Percentiles rank a stretch among this genome's conserved stretches.
These are phyloP conservation scores for Clarias fuscus DNA, from an alignment of 2,797 vertebrate species.

Conservation along the genomic window DNA sequence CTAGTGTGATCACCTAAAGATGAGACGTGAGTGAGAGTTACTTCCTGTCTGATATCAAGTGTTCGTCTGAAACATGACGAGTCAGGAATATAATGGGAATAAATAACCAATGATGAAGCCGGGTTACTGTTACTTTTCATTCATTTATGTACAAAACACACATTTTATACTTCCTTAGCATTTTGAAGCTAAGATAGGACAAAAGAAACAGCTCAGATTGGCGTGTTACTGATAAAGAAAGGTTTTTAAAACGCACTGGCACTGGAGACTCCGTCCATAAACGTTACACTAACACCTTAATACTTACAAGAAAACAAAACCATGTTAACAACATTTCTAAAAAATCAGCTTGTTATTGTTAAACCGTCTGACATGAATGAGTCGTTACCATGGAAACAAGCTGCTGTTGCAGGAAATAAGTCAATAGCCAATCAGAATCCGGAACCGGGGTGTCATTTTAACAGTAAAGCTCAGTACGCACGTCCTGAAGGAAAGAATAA, in stretches of 20 bases:
- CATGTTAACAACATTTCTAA: background rate
- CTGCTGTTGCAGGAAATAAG: background rate
- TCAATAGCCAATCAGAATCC: background rate
- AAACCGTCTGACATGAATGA: background rate
- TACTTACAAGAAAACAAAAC: background rate
- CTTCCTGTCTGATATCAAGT: background rate
- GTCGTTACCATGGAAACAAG: background rate
- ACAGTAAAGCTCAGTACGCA: background rate
- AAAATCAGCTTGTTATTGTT: background rate
- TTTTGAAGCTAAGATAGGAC: too few species aligned
- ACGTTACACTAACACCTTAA: background rate
- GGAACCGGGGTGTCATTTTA: background rate
- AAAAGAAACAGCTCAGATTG: background rate
- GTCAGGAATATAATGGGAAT: background rate
- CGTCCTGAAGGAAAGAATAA: background rate
- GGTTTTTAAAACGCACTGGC: too few species aligned
- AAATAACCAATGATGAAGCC: background rate
- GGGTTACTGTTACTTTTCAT: too few species aligned
- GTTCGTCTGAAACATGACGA: background rate
- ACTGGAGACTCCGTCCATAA: background rate
- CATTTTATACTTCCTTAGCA: too few species aligned
- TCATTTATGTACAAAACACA: too few species aligned
- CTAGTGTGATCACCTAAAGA: constrained; percentile 91
- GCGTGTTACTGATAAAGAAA: background rate
- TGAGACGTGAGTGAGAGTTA: constrained; percentile 4